Evolutionary conservation across 2,888 invertebrate species (phyloP), one percentile per base, ranked within the genome.

Genomic region (Ochropacha duplaris): DNA sequence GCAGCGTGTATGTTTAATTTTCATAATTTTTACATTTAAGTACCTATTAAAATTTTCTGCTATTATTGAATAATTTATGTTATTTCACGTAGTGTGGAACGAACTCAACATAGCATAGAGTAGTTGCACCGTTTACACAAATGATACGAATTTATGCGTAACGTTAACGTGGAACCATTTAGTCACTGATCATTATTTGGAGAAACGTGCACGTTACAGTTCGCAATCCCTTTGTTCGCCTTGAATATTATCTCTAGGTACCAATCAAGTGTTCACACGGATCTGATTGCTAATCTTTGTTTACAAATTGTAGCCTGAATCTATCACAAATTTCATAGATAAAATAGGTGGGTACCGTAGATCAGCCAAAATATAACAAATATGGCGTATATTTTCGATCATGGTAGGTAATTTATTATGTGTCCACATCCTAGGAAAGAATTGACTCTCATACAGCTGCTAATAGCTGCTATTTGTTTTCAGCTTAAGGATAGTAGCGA

Each of bases 131-230:
- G 72, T 79, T 81, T 81, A 83, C 62, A 69, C 74, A 79, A 84
- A 83, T 84, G 81, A 83, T 84, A 83, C 79, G 62, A 78, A 76
- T 82, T 81, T 71, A 76, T 69, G 50, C 60, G 65, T 65, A 71
- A 72, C 76, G 59, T 55, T 62, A 71, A 74, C 71, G 60, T 55
- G 61, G 71, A 74, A 71, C 68, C 1, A 65, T 73, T 74, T 66
- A 75, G 76, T 77, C 74, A 62, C 66, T 73, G 66, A 55, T 57
- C 57, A 62, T 58, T 59, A 69, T 72, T 71, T 65, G 65, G 64
- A 67, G 59, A 69, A 69, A 72, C 69, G 66, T 61, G 65, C 49
- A 54, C 57, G 64, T 76, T 74, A 68, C 28, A 58, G 73, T 74
- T 74, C 54, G 24, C 34, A 52, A 59, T 22, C 12, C 16, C 36